Evolutionary conservation across 2,113 vertebrate genomes (phyloP).

Genomic region (Suricata suricatta): DNA sequence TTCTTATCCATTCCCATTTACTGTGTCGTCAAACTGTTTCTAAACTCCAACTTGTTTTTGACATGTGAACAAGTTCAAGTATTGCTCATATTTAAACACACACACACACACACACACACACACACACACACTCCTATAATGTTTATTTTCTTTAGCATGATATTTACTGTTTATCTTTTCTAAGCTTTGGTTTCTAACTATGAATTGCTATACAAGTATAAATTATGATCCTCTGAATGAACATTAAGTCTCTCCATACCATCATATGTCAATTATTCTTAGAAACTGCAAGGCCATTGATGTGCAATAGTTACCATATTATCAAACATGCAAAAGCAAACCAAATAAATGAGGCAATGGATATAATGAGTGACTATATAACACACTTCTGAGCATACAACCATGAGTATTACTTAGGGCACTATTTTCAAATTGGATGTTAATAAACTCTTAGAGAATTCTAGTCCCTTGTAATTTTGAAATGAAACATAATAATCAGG

Average conservation of each 20-base stretch:
- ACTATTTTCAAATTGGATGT: background rate
- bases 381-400: background rate
- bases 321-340: background rate
- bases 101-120: background rate
- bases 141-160: constrained; percentile 7
- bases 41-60: background rate
- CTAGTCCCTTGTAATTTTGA: background rate
- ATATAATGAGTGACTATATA: background rate
- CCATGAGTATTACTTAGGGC: background rate
- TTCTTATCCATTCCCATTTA: background rate
- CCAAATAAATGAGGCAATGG: background rate
- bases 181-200: background rate
- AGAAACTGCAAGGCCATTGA: background rate
- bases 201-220: background rate
- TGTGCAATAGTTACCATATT: background rate
- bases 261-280: background rate
- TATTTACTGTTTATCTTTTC: background rate
- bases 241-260: background rate
- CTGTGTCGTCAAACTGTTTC: background rate
- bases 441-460: background rate
- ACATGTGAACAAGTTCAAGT: background rate
- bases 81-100: background rate
- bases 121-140: background rate
- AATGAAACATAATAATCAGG: background rate
- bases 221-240: background rate